Evolutionary conservation across 2,888 invertebrate species (phyloP).

Genomic region (Mechanitis mazaeus): DNA sequence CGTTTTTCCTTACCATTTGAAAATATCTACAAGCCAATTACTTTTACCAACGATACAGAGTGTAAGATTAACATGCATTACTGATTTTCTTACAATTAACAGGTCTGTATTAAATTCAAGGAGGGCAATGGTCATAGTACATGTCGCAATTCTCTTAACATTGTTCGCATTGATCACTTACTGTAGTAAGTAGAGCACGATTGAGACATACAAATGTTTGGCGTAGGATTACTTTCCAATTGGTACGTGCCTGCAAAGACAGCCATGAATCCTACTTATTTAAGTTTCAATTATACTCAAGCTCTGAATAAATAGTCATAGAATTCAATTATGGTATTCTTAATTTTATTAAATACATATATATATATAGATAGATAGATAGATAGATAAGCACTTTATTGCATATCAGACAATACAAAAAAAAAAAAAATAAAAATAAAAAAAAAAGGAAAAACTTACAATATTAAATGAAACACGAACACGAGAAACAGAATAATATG

Average conservation of each 20-base stretch:
- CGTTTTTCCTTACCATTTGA: conserved; percentile 56
- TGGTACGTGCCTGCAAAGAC: conserved; percentile 73
- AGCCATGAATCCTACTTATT: conserved; percentile 60
- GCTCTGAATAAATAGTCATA: conserved; percentile 60
- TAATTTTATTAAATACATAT: conserved; percentile 41
- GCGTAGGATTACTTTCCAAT: conserved; percentile 70
- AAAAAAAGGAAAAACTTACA: no score
- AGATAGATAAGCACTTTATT: no score
- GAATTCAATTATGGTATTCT: conserved; percentile 60
- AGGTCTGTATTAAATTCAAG: not conserved
- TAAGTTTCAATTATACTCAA: conserved; percentile 71
- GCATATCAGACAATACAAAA: no score
- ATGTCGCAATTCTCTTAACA: not conserved
- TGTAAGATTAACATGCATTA: conserved; percentile 31
- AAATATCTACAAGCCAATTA: conserved; percentile 36
- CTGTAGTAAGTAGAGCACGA: conserved; percentile 44
- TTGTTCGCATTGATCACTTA: conserved; percentile 10
- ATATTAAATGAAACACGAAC: no score
- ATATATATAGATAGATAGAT: no score
- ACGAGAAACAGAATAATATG: no score
- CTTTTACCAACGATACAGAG: not conserved
- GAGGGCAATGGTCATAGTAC: conserved; percentile 11
- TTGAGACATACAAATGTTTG: conserved; percentile 73
- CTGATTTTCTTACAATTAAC: conserved; percentile 4
- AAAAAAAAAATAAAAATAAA: no score